Evolutionary conservation across 2,797 vertebrate species (phyloP), one percentile per base, ranked within the genome.

Genomic region (Euphonia xanthogaster): DNA sequence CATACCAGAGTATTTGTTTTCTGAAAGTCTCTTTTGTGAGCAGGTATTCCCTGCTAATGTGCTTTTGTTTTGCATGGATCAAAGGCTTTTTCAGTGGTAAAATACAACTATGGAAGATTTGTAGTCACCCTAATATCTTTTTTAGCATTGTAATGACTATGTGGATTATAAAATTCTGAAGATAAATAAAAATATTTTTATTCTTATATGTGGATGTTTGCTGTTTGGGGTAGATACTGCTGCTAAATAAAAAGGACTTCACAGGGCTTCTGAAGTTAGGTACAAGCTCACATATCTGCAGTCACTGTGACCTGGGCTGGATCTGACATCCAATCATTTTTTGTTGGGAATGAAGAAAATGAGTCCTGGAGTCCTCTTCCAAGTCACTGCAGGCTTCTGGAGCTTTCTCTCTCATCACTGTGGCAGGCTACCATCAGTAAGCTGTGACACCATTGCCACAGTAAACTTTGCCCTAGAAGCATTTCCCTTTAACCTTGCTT

Each of bases 381-480:
- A 48, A 44, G 62, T 44, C 74, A 31, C 48, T 30, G 65, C 20
- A 61, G 55, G 20, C 42, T 89, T 60, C 57, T 95, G 91, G 81
- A 91, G 30, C 40, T 94, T 85, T 89, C 89, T 81, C 23, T 58
- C 25, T 58, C 54, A 35, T 54, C 72, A 27, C 6, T 30, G 72
- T 67, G 25, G 45, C 78, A 71, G 39, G 54, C 30, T 40, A n/a
- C 45, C 17, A 10, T 31, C 0, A 0, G 58, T 67, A 51, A 86
- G 54, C 76, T 71, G 76, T 86, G 78, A 79, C 81, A 65, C 31
- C 39, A 17, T 51, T 78, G 67, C 81, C 24, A 2, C 60, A 54
- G 54, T 74, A 61, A 85, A 74, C 68, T 92, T 92, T 89, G 65
- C 61, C 82, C 75, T 77, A 42, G 86, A 85, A 89, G 89, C 65